phyloP scores from a whole-genome alignment of 2,113 vertebrate species.

The Catharus bicknelli region DNA sequence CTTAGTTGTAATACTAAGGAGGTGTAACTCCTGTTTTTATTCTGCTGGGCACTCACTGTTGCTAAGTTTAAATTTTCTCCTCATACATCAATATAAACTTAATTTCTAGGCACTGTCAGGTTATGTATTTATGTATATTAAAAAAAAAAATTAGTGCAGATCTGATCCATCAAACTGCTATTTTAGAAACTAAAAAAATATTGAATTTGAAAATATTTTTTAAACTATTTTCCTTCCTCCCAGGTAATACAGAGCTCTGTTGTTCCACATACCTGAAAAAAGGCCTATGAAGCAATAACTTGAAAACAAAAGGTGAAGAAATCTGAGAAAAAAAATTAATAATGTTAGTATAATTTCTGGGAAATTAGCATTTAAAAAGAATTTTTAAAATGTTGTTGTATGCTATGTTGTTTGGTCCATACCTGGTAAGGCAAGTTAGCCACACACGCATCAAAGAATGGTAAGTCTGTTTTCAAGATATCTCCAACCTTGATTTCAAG shows the following conservation, averaged over 20 bases:
- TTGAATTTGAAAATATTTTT: fast-evolving
- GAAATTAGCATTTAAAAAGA: not conserved
- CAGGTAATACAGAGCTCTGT: not conserved
- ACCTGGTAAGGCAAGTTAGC: constrained; percentile 98
- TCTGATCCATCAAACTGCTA: not conserved
- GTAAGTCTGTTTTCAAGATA: constrained; percentile 90
- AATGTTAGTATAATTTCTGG: not conserved
- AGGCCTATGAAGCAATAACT: constrained; percentile 92
- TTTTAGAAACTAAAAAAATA: not conserved
- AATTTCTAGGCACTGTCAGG: not conserved
- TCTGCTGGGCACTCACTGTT: not conserved
- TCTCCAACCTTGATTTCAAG: constrained; percentile 95
- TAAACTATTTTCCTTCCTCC: not conserved
- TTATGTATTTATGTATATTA: not conserved
- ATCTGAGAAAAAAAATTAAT: constrained; percentile 79
- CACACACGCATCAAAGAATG: constrained; percentile 95
- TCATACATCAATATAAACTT: fast-evolving
- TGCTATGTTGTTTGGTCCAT: not conserved
- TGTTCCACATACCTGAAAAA: constrained; percentile 89
- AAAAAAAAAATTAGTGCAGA: not conserved
- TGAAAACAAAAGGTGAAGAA: constrained; percentile 98
- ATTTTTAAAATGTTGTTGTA: not conserved
- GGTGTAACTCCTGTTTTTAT: not conserved
- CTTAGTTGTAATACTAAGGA: not conserved
- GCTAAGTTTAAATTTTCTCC: not conserved